Conservation (phyloP, 2,888 invertebrate species). For the Calephelis perditalis region DNA sequence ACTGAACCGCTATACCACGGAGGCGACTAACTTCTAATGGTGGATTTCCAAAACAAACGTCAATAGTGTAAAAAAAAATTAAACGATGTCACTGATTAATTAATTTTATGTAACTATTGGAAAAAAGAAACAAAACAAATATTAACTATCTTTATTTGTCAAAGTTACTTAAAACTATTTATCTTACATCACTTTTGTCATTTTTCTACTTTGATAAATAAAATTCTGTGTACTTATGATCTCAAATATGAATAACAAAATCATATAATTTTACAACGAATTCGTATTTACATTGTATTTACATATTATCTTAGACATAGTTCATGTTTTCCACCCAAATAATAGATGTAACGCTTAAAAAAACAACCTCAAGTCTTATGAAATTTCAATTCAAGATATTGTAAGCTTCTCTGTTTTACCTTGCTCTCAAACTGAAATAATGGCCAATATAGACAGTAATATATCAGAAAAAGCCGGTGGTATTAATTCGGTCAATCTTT, state of each 20-base stretch:
- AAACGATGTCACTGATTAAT: no score
- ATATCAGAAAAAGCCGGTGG: no score
- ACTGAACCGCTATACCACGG: no score
- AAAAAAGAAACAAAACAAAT: slow-evolving; percentile 38
- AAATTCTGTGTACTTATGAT: slow-evolving; percentile 13
- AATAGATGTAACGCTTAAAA: background rate
- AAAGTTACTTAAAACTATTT: slow-evolving; percentile 58
- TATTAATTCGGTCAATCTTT: no score
- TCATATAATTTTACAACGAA: slow-evolving; percentile 21
- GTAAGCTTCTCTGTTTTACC: no score
- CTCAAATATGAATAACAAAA: slow-evolving; percentile 14
- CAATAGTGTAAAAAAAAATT: no score
- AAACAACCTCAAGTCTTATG: background rate
- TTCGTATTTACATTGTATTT: slow-evolving; percentile 7
- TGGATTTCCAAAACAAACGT: no score
- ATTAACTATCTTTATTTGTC: slow-evolving; percentile 74
- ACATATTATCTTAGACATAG: background rate
- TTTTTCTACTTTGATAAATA: slow-evolving; percentile 19
- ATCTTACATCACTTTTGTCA: slow-evolving; percentile 33
- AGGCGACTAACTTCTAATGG: no score
- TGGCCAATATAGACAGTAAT: no score
- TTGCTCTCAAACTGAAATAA: no score
- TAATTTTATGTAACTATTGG: background rate
- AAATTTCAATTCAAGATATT: background rate
- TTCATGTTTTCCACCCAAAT: background rate